A percentile compares a stretch with the other conserved stretches of the same genome.
phyloP scores from a whole-genome alignment of 2,113 vertebrate genomes.

The Salvelinus alpinus region DNA sequence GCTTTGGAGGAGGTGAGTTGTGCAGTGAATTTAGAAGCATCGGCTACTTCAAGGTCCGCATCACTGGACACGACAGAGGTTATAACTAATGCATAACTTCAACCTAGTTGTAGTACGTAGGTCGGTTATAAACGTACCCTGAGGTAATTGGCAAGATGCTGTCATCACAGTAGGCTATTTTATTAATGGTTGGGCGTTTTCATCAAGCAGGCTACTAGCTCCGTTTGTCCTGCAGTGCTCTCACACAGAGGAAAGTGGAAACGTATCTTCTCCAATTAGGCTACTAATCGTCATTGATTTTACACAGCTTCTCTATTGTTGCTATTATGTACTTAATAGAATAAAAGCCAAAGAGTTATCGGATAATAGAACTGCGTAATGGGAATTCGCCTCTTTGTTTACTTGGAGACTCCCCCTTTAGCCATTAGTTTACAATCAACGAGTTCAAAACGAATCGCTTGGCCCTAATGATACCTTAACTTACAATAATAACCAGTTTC shows the following conservation, averaged over 20 bases:
- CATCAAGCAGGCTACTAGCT: background rate
- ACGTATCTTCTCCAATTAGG: background rate
- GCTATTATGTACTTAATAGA: background rate
- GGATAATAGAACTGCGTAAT: background rate
- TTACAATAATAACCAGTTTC: background rate
- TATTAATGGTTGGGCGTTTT: slow-evolving; percentile 9
- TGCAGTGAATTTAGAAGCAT: background rate
- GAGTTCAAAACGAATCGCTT: background rate
- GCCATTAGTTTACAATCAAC: background rate
- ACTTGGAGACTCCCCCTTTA: background rate
- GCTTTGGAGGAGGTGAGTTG: slow-evolving; percentile 93
- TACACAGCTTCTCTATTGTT: background rate
- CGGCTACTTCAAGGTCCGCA: slow-evolving; percentile 13
- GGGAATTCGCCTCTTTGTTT: background rate
- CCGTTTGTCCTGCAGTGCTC: background rate
- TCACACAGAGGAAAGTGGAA: background rate
- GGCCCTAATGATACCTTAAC: background rate
- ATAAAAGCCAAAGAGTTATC: background rate
- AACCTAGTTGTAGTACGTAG: no score
- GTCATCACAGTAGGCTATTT: background rate
- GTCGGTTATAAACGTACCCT: background rate
- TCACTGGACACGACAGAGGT: no score
- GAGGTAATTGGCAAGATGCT: background rate
- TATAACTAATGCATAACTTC: no score
- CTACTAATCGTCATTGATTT: background rate